Evolutionary conservation across 2,797 vertebrate species (phyloP).

Genomic region (Loriculus beryllinus): DNA sequence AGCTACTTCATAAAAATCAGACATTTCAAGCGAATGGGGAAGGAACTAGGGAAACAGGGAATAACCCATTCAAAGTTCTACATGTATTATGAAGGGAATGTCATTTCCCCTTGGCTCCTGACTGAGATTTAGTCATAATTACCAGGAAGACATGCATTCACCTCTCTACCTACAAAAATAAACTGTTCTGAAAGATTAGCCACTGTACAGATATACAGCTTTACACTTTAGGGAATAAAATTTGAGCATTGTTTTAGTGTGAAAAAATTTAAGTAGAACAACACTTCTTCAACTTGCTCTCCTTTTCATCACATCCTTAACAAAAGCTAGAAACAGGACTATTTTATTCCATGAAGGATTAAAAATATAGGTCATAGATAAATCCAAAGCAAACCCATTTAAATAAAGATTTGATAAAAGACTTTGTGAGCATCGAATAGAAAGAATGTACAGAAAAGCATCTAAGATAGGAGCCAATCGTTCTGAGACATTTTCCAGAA

Average conservation of each 20-base stretch:
- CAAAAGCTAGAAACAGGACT: not conserved
- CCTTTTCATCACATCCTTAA: not conserved
- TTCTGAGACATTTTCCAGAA: not conserved
- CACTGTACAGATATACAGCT: not conserved
- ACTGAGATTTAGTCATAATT: not conserved
- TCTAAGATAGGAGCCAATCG: not conserved
- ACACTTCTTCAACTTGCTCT: not conserved
- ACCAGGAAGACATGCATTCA: not conserved
- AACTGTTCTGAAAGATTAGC: not conserved
- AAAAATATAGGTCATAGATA: conserved; percentile 42
- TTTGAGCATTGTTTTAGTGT: not conserved
- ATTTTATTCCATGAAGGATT: not conserved
- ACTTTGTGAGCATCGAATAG: not conserved
- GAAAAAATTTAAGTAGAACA: not conserved
- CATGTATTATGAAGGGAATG: not conserved
- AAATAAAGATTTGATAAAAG: conserved; percentile 41
- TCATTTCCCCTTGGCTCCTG: not conserved
- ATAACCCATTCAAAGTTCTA: not conserved
- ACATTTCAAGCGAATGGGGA: not conserved
- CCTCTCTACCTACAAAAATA: not conserved
- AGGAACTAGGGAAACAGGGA: not conserved
- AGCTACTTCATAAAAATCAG: not conserved
- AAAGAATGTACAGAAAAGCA: not conserved
- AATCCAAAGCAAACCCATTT: conserved; percentile 32
- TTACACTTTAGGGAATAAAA: not conserved